Conservation (phyloP, 2,888 invertebrate genomes). For the Synanthedon vespiformis region DNA sequence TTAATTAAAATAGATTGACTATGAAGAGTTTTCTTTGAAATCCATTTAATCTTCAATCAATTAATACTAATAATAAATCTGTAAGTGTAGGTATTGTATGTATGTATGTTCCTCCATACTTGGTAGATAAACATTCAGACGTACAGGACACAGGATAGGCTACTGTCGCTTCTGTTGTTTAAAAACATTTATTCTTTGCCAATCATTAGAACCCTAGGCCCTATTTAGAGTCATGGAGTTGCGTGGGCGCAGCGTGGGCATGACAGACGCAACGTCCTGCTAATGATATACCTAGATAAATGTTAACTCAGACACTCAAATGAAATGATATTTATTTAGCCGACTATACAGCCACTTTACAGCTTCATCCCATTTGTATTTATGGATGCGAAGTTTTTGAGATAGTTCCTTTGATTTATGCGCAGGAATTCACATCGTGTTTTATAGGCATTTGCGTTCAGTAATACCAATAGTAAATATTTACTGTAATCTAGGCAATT, state of each 20-base stretch:
- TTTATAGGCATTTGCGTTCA: not conserved
- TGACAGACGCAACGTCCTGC: conserved; percentile 1
- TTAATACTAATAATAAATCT: not conserved
- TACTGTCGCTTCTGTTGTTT: not conserved
- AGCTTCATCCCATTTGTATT: not conserved
- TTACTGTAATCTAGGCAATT: not conserved
- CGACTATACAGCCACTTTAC: not conserved
- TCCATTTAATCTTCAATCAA: not conserved
- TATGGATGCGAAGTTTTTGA: not conserved
- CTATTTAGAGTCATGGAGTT: not conserved
- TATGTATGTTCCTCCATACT: too few relatives aligned
- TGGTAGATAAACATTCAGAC: too few relatives aligned
- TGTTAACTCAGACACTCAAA: conserved; percentile 5
- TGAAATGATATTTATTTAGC: conserved; percentile 4
- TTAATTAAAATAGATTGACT: too few relatives aligned
- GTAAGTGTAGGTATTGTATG: too few relatives aligned
- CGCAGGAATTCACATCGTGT: not conserved
- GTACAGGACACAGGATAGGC: too few relatives aligned
- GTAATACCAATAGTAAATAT: not conserved
- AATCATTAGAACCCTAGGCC: conserved; percentile 5
- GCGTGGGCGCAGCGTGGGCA: conserved; percentile 5
- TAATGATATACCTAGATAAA: conserved; percentile 4
- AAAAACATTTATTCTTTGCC: not conserved
- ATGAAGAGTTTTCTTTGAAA: not conserved
- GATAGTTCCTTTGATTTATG: not conserved